These are phyloP conservation scores for Osmerus mordax DNA, from an alignment of 2,113 vertebrate species.

Conservation along the genomic window DNA sequence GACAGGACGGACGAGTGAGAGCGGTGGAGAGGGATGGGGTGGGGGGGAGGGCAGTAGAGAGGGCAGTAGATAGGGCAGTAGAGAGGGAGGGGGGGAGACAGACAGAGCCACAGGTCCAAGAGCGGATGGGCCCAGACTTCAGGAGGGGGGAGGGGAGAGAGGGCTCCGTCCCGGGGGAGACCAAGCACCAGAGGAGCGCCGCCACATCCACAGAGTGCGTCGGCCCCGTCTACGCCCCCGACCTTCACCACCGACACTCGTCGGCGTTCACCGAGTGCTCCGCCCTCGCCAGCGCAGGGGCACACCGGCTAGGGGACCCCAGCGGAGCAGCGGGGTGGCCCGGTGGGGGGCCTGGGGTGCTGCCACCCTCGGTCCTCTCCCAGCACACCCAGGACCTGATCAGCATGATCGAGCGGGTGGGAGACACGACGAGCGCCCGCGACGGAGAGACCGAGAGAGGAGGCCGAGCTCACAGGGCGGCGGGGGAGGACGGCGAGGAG, in stretches of 20 bases:
- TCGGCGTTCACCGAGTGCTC: slow-evolving; percentile 47
- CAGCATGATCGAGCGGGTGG: slow-evolving; percentile 48
- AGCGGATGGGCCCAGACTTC: slow-evolving; percentile 16
- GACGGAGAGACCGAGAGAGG: slow-evolving; percentile 36
- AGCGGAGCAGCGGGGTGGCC: slow-evolving; percentile 34
- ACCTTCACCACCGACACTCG: slow-evolving; percentile 27
- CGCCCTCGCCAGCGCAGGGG: slow-evolving; percentile 33
- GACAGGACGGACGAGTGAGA: slow-evolving; percentile 52
- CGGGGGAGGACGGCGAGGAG: slow-evolving; percentile 5
- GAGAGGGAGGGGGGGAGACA: neutral
- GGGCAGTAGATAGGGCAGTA: slow-evolving; percentile 28
- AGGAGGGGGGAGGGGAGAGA: slow-evolving; percentile 29
- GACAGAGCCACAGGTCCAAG: slow-evolving; percentile 15
- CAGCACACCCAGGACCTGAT: slow-evolving; percentile 56
- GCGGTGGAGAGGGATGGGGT: slow-evolving; percentile 34
- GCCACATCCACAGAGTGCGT: neutral
- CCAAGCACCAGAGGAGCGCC: neutral
- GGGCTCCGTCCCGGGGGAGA: slow-evolving; percentile 13
- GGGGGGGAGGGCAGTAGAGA: slow-evolving; percentile 6
- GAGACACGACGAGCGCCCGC: slow-evolving; percentile 28
- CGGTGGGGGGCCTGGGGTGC: slow-evolving; percentile 8
- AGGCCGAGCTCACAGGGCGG: slow-evolving; percentile 7
- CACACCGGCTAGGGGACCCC: slow-evolving; percentile 22
- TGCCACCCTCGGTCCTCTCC: slow-evolving; percentile 33
- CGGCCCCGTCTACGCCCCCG: neutral